Percentiles rank a stretch among this genome's conserved stretches.
These are phyloP conservation scores for Heliconius ismenius DNA, from an alignment of 2,888 invertebrate genomes.

Conservation along the genomic window DNA sequence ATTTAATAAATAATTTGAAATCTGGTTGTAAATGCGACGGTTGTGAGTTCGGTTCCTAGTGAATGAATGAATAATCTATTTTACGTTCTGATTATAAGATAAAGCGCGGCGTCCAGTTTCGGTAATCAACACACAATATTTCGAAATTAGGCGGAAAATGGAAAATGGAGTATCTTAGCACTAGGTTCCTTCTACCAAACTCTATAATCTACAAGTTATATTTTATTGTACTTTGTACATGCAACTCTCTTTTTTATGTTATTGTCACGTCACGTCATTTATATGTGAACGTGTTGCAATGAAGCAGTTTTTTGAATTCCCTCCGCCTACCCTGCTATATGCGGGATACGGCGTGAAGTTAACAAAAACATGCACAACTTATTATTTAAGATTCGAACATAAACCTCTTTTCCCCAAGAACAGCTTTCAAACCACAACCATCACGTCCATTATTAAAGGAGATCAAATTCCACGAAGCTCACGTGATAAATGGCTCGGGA, in stretches of 20 bases:
- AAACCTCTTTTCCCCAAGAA: background rate
- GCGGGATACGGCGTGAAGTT: too few species aligned
- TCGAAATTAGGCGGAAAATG: background rate
- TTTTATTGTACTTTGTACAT: too few species aligned
- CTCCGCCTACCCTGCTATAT: background rate
- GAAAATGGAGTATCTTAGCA: background rate
- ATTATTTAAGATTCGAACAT: background rate
- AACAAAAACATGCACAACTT: background rate
- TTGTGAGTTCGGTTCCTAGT: background rate
- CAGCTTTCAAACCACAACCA: background rate
- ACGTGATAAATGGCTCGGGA: constrained; percentile 10
- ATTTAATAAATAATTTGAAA: background rate
- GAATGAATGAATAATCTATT: too few species aligned
- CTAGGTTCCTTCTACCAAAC: background rate
- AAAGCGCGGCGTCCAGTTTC: background rate
- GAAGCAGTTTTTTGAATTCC: too few species aligned
- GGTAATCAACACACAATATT: background rate
- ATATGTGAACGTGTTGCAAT: too few species aligned
- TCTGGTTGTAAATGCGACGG: background rate
- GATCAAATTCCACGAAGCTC: constrained; percentile 9
- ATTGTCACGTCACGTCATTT: too few species aligned
- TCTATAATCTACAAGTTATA: too few species aligned
- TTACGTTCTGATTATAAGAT: background rate
- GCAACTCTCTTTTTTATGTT: too few species aligned
- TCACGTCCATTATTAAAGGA: constrained; percentile 4